Conservation (phyloP, 2,797 vertebrate species). For the Oceanodroma leucorhoa region DNA sequence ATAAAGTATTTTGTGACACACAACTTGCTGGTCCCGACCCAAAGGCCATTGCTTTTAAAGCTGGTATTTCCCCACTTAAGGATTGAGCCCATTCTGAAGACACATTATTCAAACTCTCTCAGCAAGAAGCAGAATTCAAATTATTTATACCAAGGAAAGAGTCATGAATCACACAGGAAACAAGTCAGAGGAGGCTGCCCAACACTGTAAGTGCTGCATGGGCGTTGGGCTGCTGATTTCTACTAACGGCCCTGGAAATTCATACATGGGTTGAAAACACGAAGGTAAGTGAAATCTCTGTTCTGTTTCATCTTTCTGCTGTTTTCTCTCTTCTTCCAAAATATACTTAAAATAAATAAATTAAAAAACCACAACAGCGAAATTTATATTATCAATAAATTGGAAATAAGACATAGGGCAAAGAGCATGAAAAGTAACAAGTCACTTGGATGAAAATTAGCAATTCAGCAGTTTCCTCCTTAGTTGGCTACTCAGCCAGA, state of each 20-base stretch:
- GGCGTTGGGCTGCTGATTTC: background rate
- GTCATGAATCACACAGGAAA: background rate
- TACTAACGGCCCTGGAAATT: background rate
- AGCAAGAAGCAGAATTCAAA: background rate
- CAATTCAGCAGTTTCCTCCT: background rate
- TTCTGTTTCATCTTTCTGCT: background rate
- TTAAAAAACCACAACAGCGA: background rate
- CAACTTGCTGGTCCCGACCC: background rate
- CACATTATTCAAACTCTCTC: background rate
- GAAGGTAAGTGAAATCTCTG: background rate
- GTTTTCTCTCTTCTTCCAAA: background rate
- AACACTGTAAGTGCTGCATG: background rate
- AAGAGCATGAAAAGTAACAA: background rate
- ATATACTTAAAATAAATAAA: background rate
- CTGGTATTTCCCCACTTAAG: background rate
- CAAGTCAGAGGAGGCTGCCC: background rate
- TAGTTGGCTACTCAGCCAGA: background rate
- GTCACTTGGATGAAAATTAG: background rate
- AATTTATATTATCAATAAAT: background rate
- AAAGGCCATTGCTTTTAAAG: background rate
- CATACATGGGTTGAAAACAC: background rate
- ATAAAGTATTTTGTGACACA: background rate
- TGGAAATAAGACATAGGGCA: background rate
- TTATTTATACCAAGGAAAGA: background rate
- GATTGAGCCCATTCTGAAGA: background rate